Percentiles rank a stretch among this genome's conserved stretches.
phyloP scores from a whole-genome alignment of 2,113 vertebrate species.

The Perca fluviatilis region DNA sequence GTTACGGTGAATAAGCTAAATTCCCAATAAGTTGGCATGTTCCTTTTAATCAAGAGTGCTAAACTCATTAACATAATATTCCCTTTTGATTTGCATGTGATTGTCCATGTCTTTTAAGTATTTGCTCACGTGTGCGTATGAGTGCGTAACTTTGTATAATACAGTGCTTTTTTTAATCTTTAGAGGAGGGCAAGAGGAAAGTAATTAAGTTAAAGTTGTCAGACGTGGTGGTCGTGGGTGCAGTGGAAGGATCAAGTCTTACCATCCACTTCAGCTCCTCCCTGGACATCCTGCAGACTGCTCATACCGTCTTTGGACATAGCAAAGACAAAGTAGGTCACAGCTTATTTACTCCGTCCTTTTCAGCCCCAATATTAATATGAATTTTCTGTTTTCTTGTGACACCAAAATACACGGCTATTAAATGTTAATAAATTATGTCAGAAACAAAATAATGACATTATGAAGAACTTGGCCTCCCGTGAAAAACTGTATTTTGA shows the following conservation, averaged over 20 bases:
- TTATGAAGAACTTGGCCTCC: neutral
- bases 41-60: neutral
- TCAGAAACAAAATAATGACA: neutral
- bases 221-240: conserved; percentile 80
- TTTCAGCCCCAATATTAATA: neutral
- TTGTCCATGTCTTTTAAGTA: neutral
- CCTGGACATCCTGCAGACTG: conserved; percentile 87
- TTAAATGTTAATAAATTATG: too few species aligned
- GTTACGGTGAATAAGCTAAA: too few species aligned
- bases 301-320: conserved; percentile 84
- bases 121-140: neutral
- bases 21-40: too few species aligned
- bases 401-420: neutral
- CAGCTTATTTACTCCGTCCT: conserved; percentile 23
- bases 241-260: conserved; percentile 86
- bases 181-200: conserved; percentile 86
- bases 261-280: conserved; percentile 89
- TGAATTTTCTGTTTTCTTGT: neutral
- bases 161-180: conserved; percentile 40
- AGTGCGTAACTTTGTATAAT: neutral
- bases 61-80: neutral
- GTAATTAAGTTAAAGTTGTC: conserved; percentile 87
- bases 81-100: neutral
- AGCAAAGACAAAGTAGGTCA: conserved; percentile 87
- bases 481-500: neutral